Evolutionary conservation across 2,888 invertebrate genomes (phyloP).

Genomic region (Serripes groenlandicus): DNA sequence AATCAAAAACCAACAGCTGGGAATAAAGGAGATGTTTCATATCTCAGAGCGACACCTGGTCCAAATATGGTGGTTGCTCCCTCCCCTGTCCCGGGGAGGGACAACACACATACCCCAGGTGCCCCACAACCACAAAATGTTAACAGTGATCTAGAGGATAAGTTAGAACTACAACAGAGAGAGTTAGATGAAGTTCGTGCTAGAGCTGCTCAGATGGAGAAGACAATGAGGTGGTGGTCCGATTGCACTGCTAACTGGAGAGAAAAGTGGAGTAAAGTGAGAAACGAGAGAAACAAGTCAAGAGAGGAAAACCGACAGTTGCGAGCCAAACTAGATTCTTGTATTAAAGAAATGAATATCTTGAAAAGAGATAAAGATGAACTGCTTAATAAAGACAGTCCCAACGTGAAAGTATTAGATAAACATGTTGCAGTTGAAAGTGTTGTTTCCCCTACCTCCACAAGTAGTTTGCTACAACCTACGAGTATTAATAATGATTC

Average conservation of each 20-base stretch:
- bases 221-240: conserved; percentile 99
- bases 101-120: conserved; percentile 69
- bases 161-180: conserved; percentile 90
- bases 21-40: conserved; percentile 80
- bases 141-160: conserved; percentile 84
- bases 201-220: conserved; percentile 99
- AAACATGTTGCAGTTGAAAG: neutral
- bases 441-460: conserved; percentile 34
- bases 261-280: conserved; percentile 97
- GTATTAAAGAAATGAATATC: conserved; percentile 88
- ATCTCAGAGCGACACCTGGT: conserved; percentile 75
- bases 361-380: conserved; percentile 93
- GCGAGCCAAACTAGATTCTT: conserved; percentile 92
- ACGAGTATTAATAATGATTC: too few species aligned
- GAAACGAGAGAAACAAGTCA: conserved; percentile 95
- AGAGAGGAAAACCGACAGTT: conserved; percentile 95
- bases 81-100: conserved; percentile 70
- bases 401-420: neutral
- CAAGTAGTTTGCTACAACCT: too few species aligned
- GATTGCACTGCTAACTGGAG: conserved; percentile 99
- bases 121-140: conserved; percentile 67
- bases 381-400: conserved; percentile 89
- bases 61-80: conserved; percentile 67
- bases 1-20: conserved; percentile 67
- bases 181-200: conserved; percentile 98